These are phyloP conservation scores for Bucorvus abyssinicus DNA, from an alignment of 2,797 vertebrate species.

Conservation along the genomic window DNA sequence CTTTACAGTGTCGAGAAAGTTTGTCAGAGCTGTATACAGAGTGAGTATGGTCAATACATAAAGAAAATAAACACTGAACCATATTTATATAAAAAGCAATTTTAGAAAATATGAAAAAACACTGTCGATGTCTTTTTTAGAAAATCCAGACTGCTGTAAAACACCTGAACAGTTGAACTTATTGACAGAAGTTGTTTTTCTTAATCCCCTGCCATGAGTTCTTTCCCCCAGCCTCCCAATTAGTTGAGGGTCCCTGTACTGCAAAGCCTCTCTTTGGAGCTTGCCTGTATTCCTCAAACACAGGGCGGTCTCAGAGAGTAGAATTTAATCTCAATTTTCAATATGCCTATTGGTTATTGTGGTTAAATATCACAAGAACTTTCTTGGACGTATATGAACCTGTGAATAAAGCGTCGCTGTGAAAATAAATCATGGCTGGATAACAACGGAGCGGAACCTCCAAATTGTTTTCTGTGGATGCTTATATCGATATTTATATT, in stretches of 20 bases:
- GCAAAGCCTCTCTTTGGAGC: background rate
- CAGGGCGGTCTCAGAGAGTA: background rate
- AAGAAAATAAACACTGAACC: background rate
- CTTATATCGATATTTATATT: background rate
- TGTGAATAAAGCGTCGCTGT: background rate
- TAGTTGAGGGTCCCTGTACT: background rate
- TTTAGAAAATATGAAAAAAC: background rate
- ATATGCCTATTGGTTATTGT: background rate
- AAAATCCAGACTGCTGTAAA: background rate
- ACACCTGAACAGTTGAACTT: background rate
- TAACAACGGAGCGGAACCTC: background rate
- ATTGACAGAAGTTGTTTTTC: background rate
- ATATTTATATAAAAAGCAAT: background rate
- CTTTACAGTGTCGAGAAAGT: background rate
- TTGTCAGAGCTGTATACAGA: background rate
- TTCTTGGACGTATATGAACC: background rate
- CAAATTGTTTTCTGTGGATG: background rate
- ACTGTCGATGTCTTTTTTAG: fast-evolving
- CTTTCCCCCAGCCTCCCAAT: background rate
- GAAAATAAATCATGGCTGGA: background rate
- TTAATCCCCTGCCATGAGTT: background rate
- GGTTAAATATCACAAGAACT: background rate
- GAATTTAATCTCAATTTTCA: background rate
- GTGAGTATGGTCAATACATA: background rate
- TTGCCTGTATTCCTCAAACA: background rate